A percentile compares a stretch with the other conserved stretches of the same genome.
Conservation (phyloP, 2,113 vertebrate genomes). For the Pygathrix nemaeus region DNA sequence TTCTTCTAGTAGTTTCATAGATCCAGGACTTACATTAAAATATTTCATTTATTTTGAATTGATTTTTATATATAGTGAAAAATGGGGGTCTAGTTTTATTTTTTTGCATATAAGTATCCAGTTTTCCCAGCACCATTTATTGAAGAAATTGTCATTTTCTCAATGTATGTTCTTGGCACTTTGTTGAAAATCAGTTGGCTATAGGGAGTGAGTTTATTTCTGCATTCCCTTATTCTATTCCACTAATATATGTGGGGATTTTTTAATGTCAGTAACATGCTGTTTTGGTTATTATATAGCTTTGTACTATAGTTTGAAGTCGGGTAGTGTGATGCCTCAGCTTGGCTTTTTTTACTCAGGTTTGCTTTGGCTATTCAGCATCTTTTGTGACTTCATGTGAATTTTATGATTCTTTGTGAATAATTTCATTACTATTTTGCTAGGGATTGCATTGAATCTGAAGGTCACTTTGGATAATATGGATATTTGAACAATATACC, state of each 20-base stretch:
- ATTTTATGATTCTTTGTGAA: not conserved
- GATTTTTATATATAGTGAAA: not conserved
- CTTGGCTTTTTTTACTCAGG: not conserved
- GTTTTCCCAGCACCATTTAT: not conserved
- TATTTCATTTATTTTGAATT: not conserved
- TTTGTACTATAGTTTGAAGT: not conserved
- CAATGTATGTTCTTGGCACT: not conserved
- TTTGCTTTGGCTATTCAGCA: not conserved
- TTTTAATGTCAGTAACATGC: not conserved
- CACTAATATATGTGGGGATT: not conserved
- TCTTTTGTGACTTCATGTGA: not conserved
- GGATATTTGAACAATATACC: not conserved
- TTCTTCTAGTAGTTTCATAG: not conserved
- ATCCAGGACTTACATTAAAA: not conserved
- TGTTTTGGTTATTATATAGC: not conserved
- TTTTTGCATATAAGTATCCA: not conserved
- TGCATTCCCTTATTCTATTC: not conserved
- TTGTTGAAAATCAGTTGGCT: not conserved
- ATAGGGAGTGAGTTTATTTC: not conserved
- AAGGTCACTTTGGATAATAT: not conserved
- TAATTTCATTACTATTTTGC: not conserved
- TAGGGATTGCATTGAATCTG: not conserved
- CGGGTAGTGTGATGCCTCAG: not conserved
- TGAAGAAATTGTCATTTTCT: not conserved
- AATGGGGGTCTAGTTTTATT: not conserved